Conservation (phyloP, 1,140 invertebrate genomes). For the Drosophila lini region DNA sequence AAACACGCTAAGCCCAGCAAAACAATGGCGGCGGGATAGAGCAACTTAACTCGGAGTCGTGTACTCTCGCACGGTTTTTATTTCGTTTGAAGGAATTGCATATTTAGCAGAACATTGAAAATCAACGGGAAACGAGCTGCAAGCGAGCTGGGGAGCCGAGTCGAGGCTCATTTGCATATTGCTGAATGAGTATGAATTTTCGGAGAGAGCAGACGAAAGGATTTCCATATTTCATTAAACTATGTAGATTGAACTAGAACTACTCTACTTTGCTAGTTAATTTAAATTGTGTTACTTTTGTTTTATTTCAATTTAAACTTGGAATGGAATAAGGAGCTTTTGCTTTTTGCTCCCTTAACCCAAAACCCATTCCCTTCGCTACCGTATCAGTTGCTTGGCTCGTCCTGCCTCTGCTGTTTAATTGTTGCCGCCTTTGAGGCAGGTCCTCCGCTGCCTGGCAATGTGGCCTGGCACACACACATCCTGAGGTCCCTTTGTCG, state of each 20-base stretch:
- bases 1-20: conserved; percentile 13
- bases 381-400: background rate
- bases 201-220: conserved; percentile 11
- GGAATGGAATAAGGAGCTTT: too few relatives aligned
- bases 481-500: conserved; percentile 15
- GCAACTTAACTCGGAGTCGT: conserved; percentile 24
- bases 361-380: background rate
- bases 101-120: conserved; percentile 40
- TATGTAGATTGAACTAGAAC: conserved; percentile 12
- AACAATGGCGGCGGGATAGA: conserved; percentile 19
- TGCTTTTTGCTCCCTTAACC: too few relatives aligned
- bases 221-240: conserved; percentile 27
- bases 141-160: background rate
- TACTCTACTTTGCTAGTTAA: background rate
- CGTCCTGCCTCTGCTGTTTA: background rate
- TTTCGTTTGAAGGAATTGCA: conserved; percentile 66
- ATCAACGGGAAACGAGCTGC: background rate
- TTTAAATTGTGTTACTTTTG: background rate
- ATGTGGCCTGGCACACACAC: background rate
- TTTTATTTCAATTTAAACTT: background rate
- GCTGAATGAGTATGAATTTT: conserved; percentile 37
- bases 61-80: conserved; percentile 36
- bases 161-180: conserved; percentile 50
- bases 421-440: conserved; percentile 1
- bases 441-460: background rate